Evolutionary conservation across 2,797 vertebrate genomes (phyloP).

Genomic region (Acanthornis magna): DNA sequence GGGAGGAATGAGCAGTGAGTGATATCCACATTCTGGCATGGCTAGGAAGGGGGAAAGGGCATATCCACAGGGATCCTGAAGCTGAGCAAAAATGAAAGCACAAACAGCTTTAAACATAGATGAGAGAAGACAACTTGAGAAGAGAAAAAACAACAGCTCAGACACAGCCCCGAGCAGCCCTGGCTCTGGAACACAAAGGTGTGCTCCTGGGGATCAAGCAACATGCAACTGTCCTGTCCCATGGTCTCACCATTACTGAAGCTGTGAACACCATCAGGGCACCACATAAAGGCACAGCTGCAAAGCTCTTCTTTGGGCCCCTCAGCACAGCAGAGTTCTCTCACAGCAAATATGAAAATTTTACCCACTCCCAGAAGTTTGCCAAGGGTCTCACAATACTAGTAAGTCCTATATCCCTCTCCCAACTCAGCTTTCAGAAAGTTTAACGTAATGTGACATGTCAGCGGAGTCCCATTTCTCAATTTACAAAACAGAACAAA

Average conservation of each 20-base stretch:
- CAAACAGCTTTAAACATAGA: background rate
- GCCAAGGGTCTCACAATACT: background rate
- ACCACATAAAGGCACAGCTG: rapidly evolving
- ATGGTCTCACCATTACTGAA: background rate
- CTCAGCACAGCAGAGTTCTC: background rate
- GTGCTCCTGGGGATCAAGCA: background rate
- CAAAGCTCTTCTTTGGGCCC: background rate
- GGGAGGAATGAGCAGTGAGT: background rate
- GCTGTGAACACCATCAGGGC: background rate
- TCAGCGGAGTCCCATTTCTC: background rate
- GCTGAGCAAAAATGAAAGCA: background rate
- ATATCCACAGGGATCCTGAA: background rate
- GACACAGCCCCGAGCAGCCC: background rate
- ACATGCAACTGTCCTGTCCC: background rate
- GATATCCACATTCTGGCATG: background rate
- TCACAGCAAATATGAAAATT: rapidly evolving
- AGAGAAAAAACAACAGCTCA: background rate
- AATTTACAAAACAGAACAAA: background rate
- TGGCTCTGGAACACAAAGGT: background rate
- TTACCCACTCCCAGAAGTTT: background rate
- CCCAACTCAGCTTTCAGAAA: background rate
- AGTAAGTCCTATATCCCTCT: background rate
- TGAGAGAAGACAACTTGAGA: background rate
- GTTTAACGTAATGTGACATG: background rate
- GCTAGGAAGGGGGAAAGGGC: background rate